phyloP scores from a whole-genome alignment of 2,113 vertebrate species.

The Macheiramphus alcinus region DNA sequence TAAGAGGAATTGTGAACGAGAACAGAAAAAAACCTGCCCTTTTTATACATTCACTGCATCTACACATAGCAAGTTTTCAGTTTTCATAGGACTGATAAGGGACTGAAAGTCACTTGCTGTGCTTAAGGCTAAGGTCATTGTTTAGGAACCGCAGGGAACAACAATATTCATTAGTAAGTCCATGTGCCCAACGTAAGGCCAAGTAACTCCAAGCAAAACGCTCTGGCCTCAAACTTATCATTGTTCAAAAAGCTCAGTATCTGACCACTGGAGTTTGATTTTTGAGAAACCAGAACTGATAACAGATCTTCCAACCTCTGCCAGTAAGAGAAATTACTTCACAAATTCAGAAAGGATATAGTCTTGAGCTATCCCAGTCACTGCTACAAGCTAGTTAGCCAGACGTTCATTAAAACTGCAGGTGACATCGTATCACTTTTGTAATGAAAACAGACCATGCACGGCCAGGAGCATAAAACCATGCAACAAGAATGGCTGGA shows the following conservation, averaged over 20 bases:
- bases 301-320: not conserved
- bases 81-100: not conserved
- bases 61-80: not conserved
- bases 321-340: not conserved
- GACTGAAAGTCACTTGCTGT: not conserved
- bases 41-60: not conserved
- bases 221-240: not conserved
- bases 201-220: not conserved
- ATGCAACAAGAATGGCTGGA: not conserved
- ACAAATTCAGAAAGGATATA: not conserved
- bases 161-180: not conserved
- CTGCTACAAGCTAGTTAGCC: not conserved
- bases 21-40: rapidly evolving
- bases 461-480: not conserved
- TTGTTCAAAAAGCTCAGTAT: not conserved
- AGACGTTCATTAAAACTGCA: not conserved
- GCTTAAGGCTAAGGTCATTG: not conserved
- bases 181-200: rapidly evolving
- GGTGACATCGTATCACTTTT: not conserved
- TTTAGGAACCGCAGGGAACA: not conserved
- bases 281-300: not conserved
- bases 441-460: not conserved
- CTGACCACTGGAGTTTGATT: not conserved
- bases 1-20: not conserved
- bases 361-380: not conserved